Base-by-base conservation (phyloP, 2,797 vertebrate genomes). In the Emydoidea blandingii region DNA sequence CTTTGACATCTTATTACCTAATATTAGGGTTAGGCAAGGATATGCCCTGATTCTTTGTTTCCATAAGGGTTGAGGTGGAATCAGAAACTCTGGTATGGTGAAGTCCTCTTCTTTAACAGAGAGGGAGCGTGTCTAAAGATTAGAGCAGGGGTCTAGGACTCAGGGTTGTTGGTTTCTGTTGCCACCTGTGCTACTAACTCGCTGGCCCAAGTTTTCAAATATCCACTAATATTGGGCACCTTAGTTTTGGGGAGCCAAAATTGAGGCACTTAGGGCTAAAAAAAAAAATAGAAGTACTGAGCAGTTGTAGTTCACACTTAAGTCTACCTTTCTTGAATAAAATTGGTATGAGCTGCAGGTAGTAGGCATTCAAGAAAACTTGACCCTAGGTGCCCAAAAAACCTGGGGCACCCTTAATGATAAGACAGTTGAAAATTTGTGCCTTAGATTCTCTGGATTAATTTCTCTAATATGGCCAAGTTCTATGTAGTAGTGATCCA, bases 1-100 rank as follows among this genome's bases (percentile, higher is more conserved):
- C 19, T 81, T 86, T 91, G 62, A 56, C 49, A 59, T 80, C 41
- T 78, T 94, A 59, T 89, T 91, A 29, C 10, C 74, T 27, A 89
- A 62, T 87, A 80, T 91, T 44, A 85, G 83, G 65, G 65, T 44
- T 50, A 50, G 50, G 5, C 50, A 50, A 50, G 50, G 5, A 53
- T 5, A 72, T 41, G 5, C 50, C 9, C 62, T 59, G 54, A 44
- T 79, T 72, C 10, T 56, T 82, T 44, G 41, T 78, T 92, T 91
- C 53, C 47, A 74, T 27, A 89, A 47, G 57, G 86, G 86, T 59
- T 0, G 1, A 34, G 1, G 5, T 85, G 65, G 29, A 76, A 62
- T 57, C 57, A 59, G 27, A 84, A 50, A 6, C 59, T 72, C 0
- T 50, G 52, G 31, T 2, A 23, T 6, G 47, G 12, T 31, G 25